Evolutionary conservation across 1,140 invertebrate species (phyloP).

Genomic region (Cyrtorhinus lividipennis): DNA sequence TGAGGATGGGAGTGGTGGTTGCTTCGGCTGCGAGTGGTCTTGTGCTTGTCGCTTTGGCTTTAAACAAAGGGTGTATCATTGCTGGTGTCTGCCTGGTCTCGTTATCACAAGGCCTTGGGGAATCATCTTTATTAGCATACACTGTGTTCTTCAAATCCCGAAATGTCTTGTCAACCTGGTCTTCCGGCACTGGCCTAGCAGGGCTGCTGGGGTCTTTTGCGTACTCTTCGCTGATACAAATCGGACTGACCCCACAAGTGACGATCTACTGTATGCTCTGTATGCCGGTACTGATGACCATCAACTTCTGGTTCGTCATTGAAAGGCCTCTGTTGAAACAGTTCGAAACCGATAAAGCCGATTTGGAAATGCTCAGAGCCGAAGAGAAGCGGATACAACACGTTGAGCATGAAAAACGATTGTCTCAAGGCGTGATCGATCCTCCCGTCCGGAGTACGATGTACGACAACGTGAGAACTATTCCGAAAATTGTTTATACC

Average conservation of each 20-base stretch:
- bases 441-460: constrained; percentile 34
- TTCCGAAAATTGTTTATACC: constrained; percentile 46
- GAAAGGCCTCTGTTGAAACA: constrained; percentile 6
- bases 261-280: constrained; percentile 58
- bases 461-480: constrained; percentile 38
- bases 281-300: constrained; percentile 49
- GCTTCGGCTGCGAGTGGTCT: constrained; percentile 45
- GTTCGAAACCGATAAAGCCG: background rate
- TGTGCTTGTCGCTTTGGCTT: constrained; percentile 47
- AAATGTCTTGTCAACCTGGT: constrained; percentile 66
- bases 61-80: constrained; percentile 41
- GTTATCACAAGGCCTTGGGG: constrained; percentile 60
- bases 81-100: constrained; percentile 62
- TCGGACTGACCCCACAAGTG: constrained; percentile 41
- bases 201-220: constrained; percentile 63
- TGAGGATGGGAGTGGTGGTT: constrained; percentile 44
- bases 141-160: constrained; percentile 50
- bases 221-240: constrained; percentile 48
- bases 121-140: constrained; percentile 61
- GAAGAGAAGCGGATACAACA: too few relatives aligned
- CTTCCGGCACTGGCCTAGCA: constrained; percentile 70
- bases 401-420: too few relatives aligned
- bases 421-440: too few relatives aligned
- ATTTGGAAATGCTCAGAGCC: too few relatives aligned
- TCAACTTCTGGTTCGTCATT: constrained; percentile 31